These are phyloP conservation scores for Anguilla megastoma DNA, from an alignment of 2,797 vertebrate genomes.

Conservation along the genomic window DNA sequence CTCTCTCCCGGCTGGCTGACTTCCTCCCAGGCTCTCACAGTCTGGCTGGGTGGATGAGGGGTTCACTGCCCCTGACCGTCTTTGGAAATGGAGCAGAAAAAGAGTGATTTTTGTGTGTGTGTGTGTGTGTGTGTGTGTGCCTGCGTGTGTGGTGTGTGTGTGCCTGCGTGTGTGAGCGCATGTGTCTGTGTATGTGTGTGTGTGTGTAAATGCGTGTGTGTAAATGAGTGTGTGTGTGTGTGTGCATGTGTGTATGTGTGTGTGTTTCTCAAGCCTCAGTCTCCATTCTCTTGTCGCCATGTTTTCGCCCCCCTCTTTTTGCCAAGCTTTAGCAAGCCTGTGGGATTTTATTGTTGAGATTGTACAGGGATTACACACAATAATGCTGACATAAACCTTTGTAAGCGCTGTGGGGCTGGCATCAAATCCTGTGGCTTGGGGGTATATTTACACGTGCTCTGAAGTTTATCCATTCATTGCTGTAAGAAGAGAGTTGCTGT, in stretches of 20 bases:
- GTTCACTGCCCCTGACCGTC: conserved; percentile 7
- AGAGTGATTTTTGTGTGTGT: background rate
- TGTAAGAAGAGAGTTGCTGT: background rate
- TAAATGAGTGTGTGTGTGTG: conserved; percentile 15
- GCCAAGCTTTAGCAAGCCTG: background rate
- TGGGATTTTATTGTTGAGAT: conserved; percentile 19
- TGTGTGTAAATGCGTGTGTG: background rate
- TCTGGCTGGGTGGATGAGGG: background rate
- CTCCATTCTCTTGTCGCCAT: background rate
- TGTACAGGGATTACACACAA: conserved; percentile 18
- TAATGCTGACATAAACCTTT: conserved; percentile 22
- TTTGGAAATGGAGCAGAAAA: conserved; percentile 14
- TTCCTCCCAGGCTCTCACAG: conserved; percentile 8
- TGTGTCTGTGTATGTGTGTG: background rate
- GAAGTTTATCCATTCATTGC: background rate
- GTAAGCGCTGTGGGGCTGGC: conserved; percentile 15
- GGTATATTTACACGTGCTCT: conserved; percentile 13
- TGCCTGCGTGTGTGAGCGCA: background rate
- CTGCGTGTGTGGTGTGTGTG: conserved; percentile 37
- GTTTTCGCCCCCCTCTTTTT: too few relatives aligned
- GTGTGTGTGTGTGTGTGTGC: background rate
- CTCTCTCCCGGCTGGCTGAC: background rate
- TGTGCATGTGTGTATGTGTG: conserved; percentile 24
- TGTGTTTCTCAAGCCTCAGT: background rate
- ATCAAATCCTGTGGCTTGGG: conserved; percentile 15